phyloP scores from a whole-genome alignment of 2,113 vertebrate species.

The Stigmatopora nigra region DNA sequence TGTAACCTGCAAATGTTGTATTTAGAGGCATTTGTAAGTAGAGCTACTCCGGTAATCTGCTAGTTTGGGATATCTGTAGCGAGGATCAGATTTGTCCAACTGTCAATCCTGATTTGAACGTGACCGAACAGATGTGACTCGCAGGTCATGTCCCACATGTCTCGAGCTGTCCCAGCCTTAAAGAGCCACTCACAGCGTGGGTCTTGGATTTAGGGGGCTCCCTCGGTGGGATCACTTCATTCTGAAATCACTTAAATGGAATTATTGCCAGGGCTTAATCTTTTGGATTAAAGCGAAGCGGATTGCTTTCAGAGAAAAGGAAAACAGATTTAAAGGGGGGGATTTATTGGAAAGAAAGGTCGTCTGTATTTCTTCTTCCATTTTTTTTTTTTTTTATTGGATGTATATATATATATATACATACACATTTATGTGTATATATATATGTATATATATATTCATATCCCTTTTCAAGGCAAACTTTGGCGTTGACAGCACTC shows the following conservation, averaged over 20 bases:
- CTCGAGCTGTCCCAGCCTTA: conserved; percentile 19
- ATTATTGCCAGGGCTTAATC: conserved; percentile 51
- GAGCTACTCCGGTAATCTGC: background rate
- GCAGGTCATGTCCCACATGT: conserved; percentile 25
- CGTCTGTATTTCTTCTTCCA: background rate
- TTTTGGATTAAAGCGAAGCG: conserved; percentile 43
- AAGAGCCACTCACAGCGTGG: conserved; percentile 26
- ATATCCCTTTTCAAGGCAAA: too few relatives aligned
- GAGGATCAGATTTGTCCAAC: conserved; percentile 6
- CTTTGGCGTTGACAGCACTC: too few relatives aligned
- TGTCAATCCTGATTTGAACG: conserved; percentile 12
- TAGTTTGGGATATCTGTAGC: background rate
- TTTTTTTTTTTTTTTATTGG: background rate
- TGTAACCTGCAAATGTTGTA: too few relatives aligned
- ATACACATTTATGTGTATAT: too few relatives aligned
- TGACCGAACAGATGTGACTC: conserved; percentile 21
- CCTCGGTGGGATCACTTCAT: conserved; percentile 39
- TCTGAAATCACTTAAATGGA: conserved; percentile 52
- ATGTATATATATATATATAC: too few relatives aligned
- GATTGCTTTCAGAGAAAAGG: conserved; percentile 40
- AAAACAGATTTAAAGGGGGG: conserved; percentile 18
- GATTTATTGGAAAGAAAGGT: background rate
- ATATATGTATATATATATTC: too few relatives aligned
- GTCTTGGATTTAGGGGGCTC: conserved; percentile 37
- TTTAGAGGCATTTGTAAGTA: background rate